Evolutionary conservation across 2,113 vertebrate genomes (phyloP).

Genomic region (Nipponia nippon): DNA sequence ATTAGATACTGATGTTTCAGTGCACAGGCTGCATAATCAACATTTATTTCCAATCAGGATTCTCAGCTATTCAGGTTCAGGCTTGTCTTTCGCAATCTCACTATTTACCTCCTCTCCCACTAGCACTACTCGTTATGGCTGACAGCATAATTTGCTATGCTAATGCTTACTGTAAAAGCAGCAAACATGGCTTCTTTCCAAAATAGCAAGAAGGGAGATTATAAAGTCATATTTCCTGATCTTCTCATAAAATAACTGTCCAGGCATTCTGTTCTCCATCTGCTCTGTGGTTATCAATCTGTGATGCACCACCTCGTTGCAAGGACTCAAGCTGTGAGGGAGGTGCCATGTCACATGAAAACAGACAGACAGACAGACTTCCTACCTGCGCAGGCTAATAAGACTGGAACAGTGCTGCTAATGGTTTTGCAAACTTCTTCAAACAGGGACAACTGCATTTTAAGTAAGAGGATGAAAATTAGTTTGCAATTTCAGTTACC

Average conservation of each 20-base stretch:
- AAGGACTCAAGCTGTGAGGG: neutral
- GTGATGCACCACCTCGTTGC: neutral
- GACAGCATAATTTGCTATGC: constrained; percentile 11
- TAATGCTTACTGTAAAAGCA: constrained; percentile 16
- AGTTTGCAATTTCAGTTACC: neutral
- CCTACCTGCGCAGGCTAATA: neutral
- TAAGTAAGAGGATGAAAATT: neutral
- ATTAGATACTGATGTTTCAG: neutral
- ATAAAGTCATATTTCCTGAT: constrained; percentile 51
- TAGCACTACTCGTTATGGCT: neutral
- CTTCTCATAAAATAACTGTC: constrained; percentile 26
- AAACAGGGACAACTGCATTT: neutral
- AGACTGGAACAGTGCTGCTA: neutral
- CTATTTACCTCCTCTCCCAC: neutral
- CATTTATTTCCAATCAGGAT: neutral
- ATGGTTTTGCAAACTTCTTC: neutral
- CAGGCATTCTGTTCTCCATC: constrained; percentile 45
- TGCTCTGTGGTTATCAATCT: constrained; percentile 33
- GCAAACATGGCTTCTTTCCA: constrained; percentile 30
- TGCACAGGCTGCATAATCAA: neutral
- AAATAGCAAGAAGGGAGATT: constrained; percentile 35
- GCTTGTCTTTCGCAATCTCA: neutral
- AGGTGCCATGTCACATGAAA: neutral
- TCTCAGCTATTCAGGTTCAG: neutral
- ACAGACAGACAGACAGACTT: neutral